A percentile compares a stretch with the other conserved stretches of the same genome.
Evolutionary conservation across 2,113 vertebrate species (phyloP).

Genomic region (Pelmatolapia mariae): DNA sequence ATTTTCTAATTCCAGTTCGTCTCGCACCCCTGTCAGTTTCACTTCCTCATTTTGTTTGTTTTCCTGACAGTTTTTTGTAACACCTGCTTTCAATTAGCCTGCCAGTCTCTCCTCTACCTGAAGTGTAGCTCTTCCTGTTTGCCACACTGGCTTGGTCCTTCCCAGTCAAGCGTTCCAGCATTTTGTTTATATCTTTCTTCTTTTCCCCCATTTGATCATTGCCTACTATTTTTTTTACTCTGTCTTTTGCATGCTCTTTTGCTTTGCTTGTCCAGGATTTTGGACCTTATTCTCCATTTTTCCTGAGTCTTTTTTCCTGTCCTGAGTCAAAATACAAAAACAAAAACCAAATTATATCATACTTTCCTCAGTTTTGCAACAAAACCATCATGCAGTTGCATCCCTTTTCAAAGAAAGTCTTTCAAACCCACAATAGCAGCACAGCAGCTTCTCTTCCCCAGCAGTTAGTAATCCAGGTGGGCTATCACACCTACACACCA

Average conservation of each 20-base stretch:
- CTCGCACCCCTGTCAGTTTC: not conserved
- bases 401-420: not conserved
- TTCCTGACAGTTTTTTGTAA: not conserved
- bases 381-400: not conserved
- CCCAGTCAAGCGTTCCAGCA: not conserved
- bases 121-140: not conserved
- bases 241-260: not conserved
- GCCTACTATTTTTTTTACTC: not conserved
- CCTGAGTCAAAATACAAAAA: not conserved
- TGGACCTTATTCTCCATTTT: not conserved
- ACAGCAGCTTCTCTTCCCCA: conserved; percentile 14
- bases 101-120: not conserved
- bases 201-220: not conserved
- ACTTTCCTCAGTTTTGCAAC: not conserved
- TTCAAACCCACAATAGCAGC: conserved; percentile 25
- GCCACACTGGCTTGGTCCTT: not conserved
- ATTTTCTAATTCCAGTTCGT: not conserved
- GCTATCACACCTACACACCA: conserved; percentile 28
- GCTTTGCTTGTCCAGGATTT: not conserved
- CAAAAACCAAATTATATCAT: not conserved
- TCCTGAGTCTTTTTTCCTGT: not conserved
- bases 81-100: not conserved
- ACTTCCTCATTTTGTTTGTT: not conserved
- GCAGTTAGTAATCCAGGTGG: conserved; percentile 54
- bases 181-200: not conserved